Percentiles rank a stretch among this genome's conserved stretches.
phyloP scores from a whole-genome alignment of 2,888 invertebrate species.

The Brachypalpus laphriformis region DNA sequence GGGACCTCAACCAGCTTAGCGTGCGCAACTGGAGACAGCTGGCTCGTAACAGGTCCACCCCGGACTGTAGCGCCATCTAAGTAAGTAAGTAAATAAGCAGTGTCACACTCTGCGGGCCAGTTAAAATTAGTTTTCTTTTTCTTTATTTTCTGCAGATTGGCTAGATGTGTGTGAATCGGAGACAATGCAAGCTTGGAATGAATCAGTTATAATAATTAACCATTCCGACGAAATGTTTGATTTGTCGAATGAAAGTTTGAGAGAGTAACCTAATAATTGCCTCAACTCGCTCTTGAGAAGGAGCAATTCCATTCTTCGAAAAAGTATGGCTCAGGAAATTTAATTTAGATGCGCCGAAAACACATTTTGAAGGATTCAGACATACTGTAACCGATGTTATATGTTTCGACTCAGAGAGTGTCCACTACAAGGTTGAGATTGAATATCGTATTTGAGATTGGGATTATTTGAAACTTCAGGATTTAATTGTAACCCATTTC shows the following conservation, averaged over 20 bases:
- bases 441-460: no score
- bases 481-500: no score
- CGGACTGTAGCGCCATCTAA: no score
- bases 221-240: constrained; percentile 48
- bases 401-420: no score
- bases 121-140: constrained; percentile 26
- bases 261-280: neutral
- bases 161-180: constrained; percentile 24
- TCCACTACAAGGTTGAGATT: no score
- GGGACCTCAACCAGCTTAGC: no score
- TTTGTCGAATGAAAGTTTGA: constrained; percentile 6
- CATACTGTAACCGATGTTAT: no score
- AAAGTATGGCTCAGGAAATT: neutral
- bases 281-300: neutral
- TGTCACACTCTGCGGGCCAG: neutral
- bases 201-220: constrained; percentile 44
- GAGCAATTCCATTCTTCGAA: neutral
- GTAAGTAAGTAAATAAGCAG: no score
- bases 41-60: no score
- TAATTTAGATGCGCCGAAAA: neutral
- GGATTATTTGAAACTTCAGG: no score
- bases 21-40: no score
- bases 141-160: neutral
- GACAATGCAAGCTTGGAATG: constrained; percentile 36
- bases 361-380: neutral